A percentile compares a stretch with the other conserved stretches of the same genome.
These are phyloP conservation scores for Holotrichia oblita DNA, from an alignment of 1,140 invertebrate species.

Conservation along the genomic window DNA sequence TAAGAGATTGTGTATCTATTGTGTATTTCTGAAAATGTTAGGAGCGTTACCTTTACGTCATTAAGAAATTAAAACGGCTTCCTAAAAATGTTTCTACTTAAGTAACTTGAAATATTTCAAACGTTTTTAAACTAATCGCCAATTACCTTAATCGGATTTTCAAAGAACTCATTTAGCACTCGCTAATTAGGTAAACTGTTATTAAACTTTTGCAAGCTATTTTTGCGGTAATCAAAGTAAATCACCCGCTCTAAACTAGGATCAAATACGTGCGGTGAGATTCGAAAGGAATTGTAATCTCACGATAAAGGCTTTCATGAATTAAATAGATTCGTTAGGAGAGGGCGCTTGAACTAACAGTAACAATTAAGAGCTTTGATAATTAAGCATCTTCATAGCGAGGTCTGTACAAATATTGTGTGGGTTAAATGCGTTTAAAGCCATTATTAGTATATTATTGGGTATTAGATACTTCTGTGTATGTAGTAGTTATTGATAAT, in stretches of 20 bases:
- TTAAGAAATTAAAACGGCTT: not conserved
- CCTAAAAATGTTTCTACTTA: not conserved
- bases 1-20: not conserved
- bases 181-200: not conserved
- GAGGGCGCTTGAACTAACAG: too few relatives aligned
- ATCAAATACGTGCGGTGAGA: not conserved
- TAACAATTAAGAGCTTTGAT: too few relatives aligned
- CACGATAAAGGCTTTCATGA: not conserved
- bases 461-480: too few relatives aligned
- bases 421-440: too few relatives aligned
- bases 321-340: not conserved
- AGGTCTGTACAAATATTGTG: too few relatives aligned
- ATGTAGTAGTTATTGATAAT: too few relatives aligned
- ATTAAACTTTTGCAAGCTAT: not conserved
- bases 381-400: too few relatives aligned
- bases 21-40: not conserved
- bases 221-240: not conserved
- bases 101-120: not conserved
- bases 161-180: not conserved
- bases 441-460: too few relatives aligned
- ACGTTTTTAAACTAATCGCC: not conserved
- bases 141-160: not conserved
- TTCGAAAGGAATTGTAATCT: slow-evolving; percentile 6
- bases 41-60: not conserved
- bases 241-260: not conserved